A percentile compares a stretch with the other conserved stretches of the same genome.
Evolutionary conservation across 1,140 invertebrate species (phyloP).

Genomic region (Pteromalus puparum): DNA sequence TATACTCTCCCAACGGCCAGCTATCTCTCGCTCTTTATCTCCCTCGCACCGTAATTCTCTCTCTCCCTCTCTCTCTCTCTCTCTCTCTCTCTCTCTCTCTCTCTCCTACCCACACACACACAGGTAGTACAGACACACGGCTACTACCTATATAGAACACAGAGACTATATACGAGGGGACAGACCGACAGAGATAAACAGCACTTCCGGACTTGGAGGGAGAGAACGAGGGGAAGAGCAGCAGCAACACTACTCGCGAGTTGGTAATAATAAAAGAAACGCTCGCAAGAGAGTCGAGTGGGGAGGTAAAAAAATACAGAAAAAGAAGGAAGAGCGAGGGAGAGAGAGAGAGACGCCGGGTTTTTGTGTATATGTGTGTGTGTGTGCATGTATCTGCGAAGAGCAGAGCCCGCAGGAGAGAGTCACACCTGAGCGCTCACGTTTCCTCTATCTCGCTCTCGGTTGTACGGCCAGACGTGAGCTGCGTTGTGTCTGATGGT

Average conservation of each 20-base stretch:
- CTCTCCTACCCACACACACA: neutral
- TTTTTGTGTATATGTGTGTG: neutral
- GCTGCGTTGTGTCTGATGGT: neutral
- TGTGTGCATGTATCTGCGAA: constrained; percentile 56
- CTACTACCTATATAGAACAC: constrained; percentile 32
- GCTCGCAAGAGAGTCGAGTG: neutral
- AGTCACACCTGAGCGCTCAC: constrained; percentile 75
- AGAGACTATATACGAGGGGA: constrained; percentile 64
- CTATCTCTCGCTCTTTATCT: constrained; percentile 50
- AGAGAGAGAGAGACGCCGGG: constrained; percentile 55
- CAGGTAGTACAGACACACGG: constrained; percentile 28
- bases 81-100: neutral
- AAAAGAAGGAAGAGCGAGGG: neutral
- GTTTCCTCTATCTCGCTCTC: constrained; percentile 70
- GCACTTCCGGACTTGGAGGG: constrained; percentile 72
- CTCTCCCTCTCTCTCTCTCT: constrained; percentile 26
- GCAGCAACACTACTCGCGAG: neutral
- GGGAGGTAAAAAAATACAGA: neutral
- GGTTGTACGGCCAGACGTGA: constrained; percentile 31
- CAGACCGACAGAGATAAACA: constrained; percentile 75
- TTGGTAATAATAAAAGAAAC: constrained; percentile 5
- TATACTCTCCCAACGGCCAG: constrained; percentile 29
- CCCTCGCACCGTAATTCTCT: constrained; percentile 50
- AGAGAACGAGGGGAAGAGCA: constrained; percentile 39
- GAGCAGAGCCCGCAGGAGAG: constrained; percentile 69